Conservation (phyloP, 1,140 invertebrate species). For the Megathymus violae region DNA sequence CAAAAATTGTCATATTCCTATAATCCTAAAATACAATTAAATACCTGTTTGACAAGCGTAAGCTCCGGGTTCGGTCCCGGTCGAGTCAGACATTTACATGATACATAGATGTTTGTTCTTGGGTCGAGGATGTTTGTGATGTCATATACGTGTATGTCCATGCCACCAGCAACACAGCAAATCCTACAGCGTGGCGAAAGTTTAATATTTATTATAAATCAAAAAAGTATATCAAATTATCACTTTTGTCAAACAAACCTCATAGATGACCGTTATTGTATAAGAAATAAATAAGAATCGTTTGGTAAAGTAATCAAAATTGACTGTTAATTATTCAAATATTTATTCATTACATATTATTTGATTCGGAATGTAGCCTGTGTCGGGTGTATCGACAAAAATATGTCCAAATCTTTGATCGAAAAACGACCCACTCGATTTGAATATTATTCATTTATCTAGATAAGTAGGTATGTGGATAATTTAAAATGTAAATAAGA, state of each 20-base stretch:
- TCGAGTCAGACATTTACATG: too few relatives aligned
- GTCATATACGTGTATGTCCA: too few relatives aligned
- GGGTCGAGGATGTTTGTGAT: too few relatives aligned
- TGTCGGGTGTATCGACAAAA: constrained; percentile 11
- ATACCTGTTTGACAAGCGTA: too few relatives aligned
- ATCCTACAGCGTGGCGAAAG: too few relatives aligned
- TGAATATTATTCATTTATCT: constrained; percentile 30
- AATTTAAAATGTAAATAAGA: constrained; percentile 40
- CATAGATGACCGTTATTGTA: background rate
- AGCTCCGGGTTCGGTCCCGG: too few relatives aligned
- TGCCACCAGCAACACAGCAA: too few relatives aligned
- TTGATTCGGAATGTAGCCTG: constrained; percentile 26
- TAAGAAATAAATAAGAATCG: constrained; percentile 13
- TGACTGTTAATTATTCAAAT: constrained; percentile 35
- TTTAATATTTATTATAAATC: background rate
- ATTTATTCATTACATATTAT: constrained; percentile 29
- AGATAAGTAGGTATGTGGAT: constrained; percentile 22
- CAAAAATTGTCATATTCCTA: background rate
- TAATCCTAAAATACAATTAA: background rate
- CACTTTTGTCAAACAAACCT: background rate
- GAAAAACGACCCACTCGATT: constrained; percentile 23
- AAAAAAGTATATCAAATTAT: background rate
- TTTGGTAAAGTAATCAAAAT: constrained; percentile 16
- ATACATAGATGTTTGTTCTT: too few relatives aligned
- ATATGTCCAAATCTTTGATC: constrained; percentile 29